Conservation (phyloP, 2,888 invertebrate species). For the Epinotia nisella region DNA sequence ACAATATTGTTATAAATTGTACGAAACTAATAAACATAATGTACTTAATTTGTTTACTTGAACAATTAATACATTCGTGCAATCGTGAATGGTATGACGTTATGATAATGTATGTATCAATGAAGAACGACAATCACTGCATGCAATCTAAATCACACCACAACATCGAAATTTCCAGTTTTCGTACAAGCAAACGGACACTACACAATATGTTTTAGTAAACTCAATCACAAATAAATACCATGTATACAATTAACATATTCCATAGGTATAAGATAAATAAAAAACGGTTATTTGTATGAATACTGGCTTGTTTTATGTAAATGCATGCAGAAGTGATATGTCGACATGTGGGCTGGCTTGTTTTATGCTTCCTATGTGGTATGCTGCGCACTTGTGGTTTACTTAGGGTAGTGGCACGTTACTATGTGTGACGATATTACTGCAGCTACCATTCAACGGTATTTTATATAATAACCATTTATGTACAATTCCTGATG, state of each 20-base stretch:
- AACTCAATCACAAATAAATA: too few species aligned
- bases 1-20: background rate
- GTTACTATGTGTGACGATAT: conserved; percentile 23
- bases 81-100: background rate
- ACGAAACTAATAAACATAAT: background rate
- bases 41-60: background rate
- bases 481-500: conserved; percentile 11
- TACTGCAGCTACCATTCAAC: conserved; percentile 6
- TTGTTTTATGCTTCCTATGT: conserved; percentile 10
- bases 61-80: conserved; percentile 1
- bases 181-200: background rate
- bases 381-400: conserved; percentile 1
- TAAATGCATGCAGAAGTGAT: conserved; percentile 37
- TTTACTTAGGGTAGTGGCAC: conserved; percentile 15
- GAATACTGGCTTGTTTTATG: too few species aligned
- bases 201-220: background rate
- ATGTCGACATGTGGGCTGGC: conserved; percentile 21
- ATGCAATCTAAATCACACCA: conserved; percentile 12
- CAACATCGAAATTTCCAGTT: conserved; percentile 7
- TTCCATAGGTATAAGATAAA: too few species aligned
- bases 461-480: conserved; percentile 1
- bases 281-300: too few species aligned
- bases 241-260: too few species aligned
- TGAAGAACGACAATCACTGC: conserved; percentile 12
- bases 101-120: background rate